Evolutionary conservation across 1,140 invertebrate species (phyloP), one percentile per base, ranked within the genome.

Genomic region (Eulimnadia texana): DNA sequence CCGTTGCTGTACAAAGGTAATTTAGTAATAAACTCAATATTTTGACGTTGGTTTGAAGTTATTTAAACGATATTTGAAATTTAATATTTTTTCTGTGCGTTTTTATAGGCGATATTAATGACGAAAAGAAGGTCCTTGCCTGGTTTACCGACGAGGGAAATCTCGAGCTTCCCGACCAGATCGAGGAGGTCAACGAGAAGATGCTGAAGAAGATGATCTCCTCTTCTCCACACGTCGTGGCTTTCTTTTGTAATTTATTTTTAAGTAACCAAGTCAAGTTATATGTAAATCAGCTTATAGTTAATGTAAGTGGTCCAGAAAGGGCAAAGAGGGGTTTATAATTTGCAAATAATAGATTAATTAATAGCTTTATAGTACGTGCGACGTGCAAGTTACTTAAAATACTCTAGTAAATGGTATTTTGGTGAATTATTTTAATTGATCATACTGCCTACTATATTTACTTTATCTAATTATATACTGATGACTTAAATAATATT

Each of bases 81-180:
- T 57, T 24, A 47, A 13, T 22, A 13, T 2, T 13, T n/a, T 19
- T 11, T 28, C 13, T 29, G 42, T 24, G 29, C 29, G 24, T 65
- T 22, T 62, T 70, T 66, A 66, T 71, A 76, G 89, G 90, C 59
- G 86, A 93, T 72, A 76, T 95, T 52, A 82, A 87, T 65, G 89
- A 95, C 72, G 90, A 93, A 72, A 89, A 94, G 68, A 87, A 91
- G 72, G 59, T 76, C 3, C 70, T 95, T 13, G 82, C 86, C 6
- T 95, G 91, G 91, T 75, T 94, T 3, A 93, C 90, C 1, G 89
- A 92, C 71, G 90, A 93, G 71, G 82, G 93, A 58, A 94, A 88
- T 16, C 74, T 94, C 0, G 89, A 94, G 74, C 86, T 91, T 66
- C 90, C 90, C 24, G 91, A 92, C 52, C 83, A 87, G 72, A 96